These are phyloP conservation scores for Platycheirus rosarum DNA, from an alignment of 2,888 invertebrate genomes.

Conservation along the genomic window DNA sequence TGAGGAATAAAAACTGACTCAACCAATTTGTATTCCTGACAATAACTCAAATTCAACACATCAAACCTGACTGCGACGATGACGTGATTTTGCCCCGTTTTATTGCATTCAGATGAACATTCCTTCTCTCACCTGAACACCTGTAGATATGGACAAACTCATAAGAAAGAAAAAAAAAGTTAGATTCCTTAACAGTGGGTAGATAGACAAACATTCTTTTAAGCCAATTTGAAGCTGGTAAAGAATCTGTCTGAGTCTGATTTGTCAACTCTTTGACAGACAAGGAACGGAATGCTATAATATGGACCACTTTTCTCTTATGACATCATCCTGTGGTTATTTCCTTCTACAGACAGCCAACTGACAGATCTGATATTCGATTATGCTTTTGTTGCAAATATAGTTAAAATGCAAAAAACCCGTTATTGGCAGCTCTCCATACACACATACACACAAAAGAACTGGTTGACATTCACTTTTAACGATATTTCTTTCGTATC, in stretches of 20 bases:
- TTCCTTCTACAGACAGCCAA: conserved; percentile 35
- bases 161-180: neutral
- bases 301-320: conserved; percentile 17
- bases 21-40: conserved; percentile 42
- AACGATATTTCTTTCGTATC: conserved; percentile 7
- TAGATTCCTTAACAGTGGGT: conserved; percentile 8
- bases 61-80: neutral
- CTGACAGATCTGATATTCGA: conserved; percentile 43
- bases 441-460: neutral
- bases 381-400: conserved; percentile 18
- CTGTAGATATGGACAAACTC: neutral
- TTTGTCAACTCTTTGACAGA: conserved; percentile 30
- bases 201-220: neutral
- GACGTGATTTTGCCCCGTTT: conserved; percentile 13
- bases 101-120: conserved; percentile 32
- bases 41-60: neutral
- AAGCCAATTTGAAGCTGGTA: neutral
- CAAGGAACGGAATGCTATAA: conserved; percentile 6
- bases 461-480: conserved; percentile 65
- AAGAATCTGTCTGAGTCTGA: conserved; percentile 24
- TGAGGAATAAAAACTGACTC: conserved; percentile 15
- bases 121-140: conserved; percentile 38
- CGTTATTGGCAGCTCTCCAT: conserved; percentile 14
- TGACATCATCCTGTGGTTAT: conserved; percentile 49
- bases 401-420: conserved; percentile 35